phyloP scores from a whole-genome alignment of 64 coral and sea anemone species.

The Stichodactyla mertensii region DNA sequence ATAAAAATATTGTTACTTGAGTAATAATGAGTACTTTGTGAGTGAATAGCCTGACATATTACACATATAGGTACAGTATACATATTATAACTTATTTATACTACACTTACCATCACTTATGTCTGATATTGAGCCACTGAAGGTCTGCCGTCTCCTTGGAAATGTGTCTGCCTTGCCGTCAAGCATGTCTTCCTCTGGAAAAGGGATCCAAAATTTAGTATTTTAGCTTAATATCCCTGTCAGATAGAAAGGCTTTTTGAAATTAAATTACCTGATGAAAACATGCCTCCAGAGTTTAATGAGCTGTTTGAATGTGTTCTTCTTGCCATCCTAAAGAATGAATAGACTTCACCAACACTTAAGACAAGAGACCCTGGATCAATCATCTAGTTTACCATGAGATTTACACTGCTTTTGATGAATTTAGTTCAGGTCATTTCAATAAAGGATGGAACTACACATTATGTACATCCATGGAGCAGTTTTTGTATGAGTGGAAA shows the following conservation, averaged over 20 bases:
- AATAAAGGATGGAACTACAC: no score
- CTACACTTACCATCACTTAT: constrained; percentile 45
- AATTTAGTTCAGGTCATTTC: no score
- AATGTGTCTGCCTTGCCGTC: constrained; percentile 88
- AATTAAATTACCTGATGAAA: constrained; percentile 72
- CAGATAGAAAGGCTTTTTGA: neutral
- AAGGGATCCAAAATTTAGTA: neutral
- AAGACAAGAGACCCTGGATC: neutral
- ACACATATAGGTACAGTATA: no score
- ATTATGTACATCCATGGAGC: no score
- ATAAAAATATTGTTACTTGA: no score
- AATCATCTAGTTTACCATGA: no score
- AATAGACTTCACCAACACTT: constrained; percentile 88
- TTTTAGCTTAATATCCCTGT: no score
- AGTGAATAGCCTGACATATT: no score
- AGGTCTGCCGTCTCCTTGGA: constrained; percentile 82
- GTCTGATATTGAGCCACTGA: constrained; percentile 67
- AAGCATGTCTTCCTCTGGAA: constrained; percentile 71
- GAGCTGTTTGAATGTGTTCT: constrained; percentile 85
- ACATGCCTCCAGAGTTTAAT: constrained; percentile 65
- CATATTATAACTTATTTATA: no score
- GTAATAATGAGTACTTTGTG: no score
- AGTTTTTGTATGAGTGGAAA: no score
- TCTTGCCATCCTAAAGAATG: constrained; percentile 40
- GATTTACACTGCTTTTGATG: no score